phyloP scores from a whole-genome alignment of 2,113 vertebrate genomes.

The Gallinago undulata region DNA sequence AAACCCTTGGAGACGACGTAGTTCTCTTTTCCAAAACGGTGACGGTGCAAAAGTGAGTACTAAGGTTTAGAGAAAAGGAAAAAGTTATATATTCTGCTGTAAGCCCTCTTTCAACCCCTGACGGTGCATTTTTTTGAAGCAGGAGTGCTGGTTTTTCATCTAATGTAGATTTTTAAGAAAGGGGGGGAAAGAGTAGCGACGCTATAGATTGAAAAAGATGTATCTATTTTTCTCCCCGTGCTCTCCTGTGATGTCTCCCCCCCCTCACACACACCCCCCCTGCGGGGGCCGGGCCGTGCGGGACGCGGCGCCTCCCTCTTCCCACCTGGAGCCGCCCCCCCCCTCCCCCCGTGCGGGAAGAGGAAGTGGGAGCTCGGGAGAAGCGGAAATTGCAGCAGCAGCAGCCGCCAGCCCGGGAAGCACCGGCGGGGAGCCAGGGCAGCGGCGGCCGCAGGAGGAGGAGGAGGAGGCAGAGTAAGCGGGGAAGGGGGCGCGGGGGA shows the following conservation, averaged over 20 bases:
- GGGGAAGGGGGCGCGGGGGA: background rate
- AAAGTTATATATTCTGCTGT: accelerated
- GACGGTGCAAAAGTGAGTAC: background rate
- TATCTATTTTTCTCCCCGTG: too few relatives aligned
- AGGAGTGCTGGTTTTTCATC: background rate
- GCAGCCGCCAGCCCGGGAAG: background rate
- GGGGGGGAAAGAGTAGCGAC: accelerated
- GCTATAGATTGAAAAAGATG: background rate
- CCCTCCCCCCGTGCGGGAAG: constrained; percentile 25
- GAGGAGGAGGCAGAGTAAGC: background rate
- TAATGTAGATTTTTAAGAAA: background rate
- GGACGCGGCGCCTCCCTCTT: background rate
- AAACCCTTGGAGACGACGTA: accelerated
- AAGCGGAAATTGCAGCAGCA: constrained; percentile 78
- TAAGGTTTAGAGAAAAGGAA: too few relatives aligned
- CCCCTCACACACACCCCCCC: too few relatives aligned
- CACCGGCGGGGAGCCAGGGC: background rate
- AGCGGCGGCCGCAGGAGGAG: background rate
- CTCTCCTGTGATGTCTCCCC: accelerated
- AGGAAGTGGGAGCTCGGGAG: constrained; percentile 72
- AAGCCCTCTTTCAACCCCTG: background rate
- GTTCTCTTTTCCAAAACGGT: background rate
- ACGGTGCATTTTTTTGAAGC: background rate
- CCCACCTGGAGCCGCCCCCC: constrained; percentile 59
- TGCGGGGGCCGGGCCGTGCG: background rate